A percentile compares a stretch with the other conserved stretches of the same genome.
Evolutionary conservation across 2,888 invertebrate species (phyloP).

Genomic region (Megamerina dolium): DNA sequence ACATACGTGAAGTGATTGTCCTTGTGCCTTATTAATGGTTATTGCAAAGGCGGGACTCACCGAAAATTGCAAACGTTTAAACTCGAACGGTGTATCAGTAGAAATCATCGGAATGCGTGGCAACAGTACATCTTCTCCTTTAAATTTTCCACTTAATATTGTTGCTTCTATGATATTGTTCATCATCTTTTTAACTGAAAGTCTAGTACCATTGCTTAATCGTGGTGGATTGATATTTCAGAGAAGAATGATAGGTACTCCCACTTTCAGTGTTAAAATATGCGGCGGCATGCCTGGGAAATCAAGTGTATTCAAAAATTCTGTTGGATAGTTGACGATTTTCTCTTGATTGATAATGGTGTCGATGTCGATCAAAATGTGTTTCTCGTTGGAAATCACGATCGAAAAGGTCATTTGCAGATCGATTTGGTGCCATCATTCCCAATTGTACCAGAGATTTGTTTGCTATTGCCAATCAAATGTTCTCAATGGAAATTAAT

Average conservation of each 20-base stretch:
- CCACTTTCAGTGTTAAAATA: neutral
- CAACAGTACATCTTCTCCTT: constrained; percentile 12
- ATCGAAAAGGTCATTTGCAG: constrained; percentile 7
- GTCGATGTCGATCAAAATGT: too few species aligned
- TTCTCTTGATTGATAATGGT: constrained; percentile 1
- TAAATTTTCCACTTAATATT: constrained; percentile 15
- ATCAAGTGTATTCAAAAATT: constrained; percentile 1
- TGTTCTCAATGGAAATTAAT: too few species aligned
- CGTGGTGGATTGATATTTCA: constrained; percentile 14
- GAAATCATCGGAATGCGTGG: constrained; percentile 11
- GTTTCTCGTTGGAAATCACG: constrained; percentile 12
- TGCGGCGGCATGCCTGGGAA: constrained; percentile 1
- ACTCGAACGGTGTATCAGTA: too few species aligned
- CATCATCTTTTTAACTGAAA: constrained; percentile 11
- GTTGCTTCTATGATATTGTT: constrained; percentile 16
- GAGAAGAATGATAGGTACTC: constrained; percentile 9
- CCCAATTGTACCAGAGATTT: constrained; percentile 7
- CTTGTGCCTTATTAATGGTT: too few species aligned
- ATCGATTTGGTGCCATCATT: constrained; percentile 4
- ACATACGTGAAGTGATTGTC: constrained; percentile 11
- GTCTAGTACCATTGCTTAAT: constrained; percentile 14
- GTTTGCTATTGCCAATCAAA: constrained; percentile 4
- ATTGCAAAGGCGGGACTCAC: too few species aligned
- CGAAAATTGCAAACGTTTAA: too few species aligned
- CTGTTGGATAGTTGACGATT: too few species aligned